Base-by-base conservation (phyloP, 2,113 vertebrate genomes). In the Uria aalge region DNA sequence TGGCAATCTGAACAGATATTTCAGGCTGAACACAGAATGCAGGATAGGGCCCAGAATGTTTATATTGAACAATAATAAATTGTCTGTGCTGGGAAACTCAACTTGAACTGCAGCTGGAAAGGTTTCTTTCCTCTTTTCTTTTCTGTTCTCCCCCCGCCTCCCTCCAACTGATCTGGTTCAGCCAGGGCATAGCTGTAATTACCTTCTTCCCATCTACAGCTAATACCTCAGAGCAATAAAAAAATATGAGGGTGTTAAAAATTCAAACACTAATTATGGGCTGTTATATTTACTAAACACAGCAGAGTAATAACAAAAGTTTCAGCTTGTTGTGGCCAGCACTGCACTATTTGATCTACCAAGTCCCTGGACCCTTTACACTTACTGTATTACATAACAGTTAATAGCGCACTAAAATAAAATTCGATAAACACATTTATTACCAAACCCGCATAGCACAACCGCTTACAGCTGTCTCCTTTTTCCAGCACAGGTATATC, bases 41-140 rank as follows among this genome's bases (percentile, higher is more conserved):
- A 89, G 56, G 81, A 96, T 87, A 89, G 71, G 66, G 43, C 56
- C 47, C 48, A 78, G 89, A 92, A 96, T 96, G 88, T 97, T 97
- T 98, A 98, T 96, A 97, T 93, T 98, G 97, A 98, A 97, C 94
- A 94, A 91, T 97, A 96, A 98, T 97, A 96, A 98, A 98, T 97
- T 81, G 86, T 90, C 94, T 95, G 69, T 88, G 63, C 95, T 89
- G 90, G 77, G 84, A 98, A 96, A 86, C 88, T 69, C 67, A 97
- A 96, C 76, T 95, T 90, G 71, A 98, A 94, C 92, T 94, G 80
- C 92, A 97, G 90, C 88, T 96, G 84, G 82, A 91, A 88, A 85
- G 52, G 15, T 76, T 74, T 52, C 60, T 88, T 92, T 21, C 68
- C 36, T 71, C 24, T 88, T 92, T 95, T 53, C 81, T 68, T 79